Conservation (phyloP, 2,113 vertebrate genomes). For the Alethe diademata region DNA sequence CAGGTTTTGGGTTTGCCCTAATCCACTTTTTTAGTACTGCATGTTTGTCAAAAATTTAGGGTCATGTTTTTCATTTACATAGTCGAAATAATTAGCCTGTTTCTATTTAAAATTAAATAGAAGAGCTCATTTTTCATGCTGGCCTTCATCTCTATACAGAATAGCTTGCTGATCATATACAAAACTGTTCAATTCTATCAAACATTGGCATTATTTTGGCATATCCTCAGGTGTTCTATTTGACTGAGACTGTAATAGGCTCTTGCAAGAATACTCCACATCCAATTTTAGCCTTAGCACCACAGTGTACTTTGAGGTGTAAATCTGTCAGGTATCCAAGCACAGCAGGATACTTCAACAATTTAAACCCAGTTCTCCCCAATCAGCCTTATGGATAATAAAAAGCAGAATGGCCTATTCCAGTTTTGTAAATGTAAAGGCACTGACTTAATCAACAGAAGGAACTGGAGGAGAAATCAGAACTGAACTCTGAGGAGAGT, state of each 20-base stretch:
- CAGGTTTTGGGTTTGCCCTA: neutral
- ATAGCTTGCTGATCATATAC: neutral
- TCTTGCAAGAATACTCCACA: neutral
- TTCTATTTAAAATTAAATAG: conserved; percentile 47
- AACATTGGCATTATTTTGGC: neutral
- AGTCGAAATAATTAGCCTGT: conserved; percentile 22
- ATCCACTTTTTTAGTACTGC: neutral
- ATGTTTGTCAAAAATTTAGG: neutral
- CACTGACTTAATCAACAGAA: neutral
- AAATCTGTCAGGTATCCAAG: conserved; percentile 42
- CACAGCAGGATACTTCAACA: conserved; percentile 14
- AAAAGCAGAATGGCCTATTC: neutral
- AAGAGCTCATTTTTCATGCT: conserved; percentile 40
- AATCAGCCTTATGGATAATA: neutral
- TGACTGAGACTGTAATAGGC: neutral
- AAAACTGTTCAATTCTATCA: conserved; percentile 12
- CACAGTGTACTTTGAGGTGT: conserved; percentile 6
- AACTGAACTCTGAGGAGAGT: neutral
- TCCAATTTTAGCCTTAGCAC: conserved; percentile 40
- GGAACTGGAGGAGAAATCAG: neutral
- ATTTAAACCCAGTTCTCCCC: neutral
- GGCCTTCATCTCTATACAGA: neutral
- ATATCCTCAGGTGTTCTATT: conserved; percentile 1
- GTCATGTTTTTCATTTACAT: conserved; percentile 51
- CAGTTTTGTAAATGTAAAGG: neutral